phyloP scores from a whole-genome alignment of 2,797 vertebrate genomes.

The Echiichthys vipera region DNA sequence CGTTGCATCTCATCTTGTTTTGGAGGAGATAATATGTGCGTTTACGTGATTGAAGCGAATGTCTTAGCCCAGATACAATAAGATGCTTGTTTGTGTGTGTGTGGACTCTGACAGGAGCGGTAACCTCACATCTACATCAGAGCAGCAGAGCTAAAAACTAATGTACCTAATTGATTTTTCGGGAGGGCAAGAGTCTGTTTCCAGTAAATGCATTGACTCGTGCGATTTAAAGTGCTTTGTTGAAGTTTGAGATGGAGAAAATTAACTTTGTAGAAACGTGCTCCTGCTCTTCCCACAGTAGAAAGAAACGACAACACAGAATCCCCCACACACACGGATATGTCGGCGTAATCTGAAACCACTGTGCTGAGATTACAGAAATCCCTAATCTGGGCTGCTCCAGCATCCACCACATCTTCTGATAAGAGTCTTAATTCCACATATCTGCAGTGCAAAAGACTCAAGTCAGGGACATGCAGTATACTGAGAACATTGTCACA shows the following conservation, averaged over 20 bases:
- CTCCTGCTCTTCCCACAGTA: background rate
- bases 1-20: background rate
- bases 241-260: conserved; percentile 19
- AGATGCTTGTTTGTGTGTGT: background rate
- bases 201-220: conserved; percentile 53
- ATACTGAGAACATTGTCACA: background rate
- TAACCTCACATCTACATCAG: conserved; percentile 36
- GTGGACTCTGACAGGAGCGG: conserved; percentile 15
- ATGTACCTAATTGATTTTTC: conserved; percentile 73
- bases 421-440: conserved; percentile 54
- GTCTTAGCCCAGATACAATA: background rate
- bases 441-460: conserved; percentile 17
- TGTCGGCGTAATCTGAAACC: conserved; percentile 66
- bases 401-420: conserved; percentile 53
- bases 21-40: background rate
- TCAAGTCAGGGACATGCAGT: background rate
- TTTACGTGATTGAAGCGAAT: background rate
- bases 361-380: conserved; percentile 73
- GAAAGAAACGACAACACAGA: background rate
- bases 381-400: conserved; percentile 69
- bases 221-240: conserved; percentile 55
- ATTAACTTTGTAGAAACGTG: background rate
- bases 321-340: background rate
- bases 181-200: conserved; percentile 33
- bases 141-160: conserved; percentile 52